A percentile compares a stretch with the other conserved stretches of the same genome.
Evolutionary conservation across 2,888 invertebrate genomes (phyloP).

Genomic region (Brenthis daphne): DNA sequence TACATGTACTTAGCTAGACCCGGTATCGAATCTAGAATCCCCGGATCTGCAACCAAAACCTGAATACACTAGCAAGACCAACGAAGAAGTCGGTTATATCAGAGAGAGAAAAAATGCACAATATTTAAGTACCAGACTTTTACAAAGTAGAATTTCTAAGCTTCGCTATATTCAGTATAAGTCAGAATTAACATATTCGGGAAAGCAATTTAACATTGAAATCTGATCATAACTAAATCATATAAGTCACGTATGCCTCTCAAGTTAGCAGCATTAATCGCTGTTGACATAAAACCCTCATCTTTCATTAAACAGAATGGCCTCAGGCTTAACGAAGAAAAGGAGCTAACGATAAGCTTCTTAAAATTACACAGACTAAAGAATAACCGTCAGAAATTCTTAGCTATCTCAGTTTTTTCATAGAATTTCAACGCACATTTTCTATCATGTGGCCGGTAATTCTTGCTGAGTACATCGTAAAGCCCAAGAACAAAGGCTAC

Average conservation of each 20-base stretch:
- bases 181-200: background rate
- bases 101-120: no score
- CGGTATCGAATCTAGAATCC: no score
- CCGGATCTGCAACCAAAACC: no score
- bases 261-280: constrained; percentile 1
- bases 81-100: no score
- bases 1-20: no score
- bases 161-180: no score
- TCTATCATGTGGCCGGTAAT: constrained; percentile 13
- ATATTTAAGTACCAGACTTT: no score
- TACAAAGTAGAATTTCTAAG: no score
- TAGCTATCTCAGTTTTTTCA: no score
- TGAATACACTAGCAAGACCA: no score
- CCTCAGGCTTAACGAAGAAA: constrained; percentile 12
- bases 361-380: constrained; percentile 12
- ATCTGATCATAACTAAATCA: background rate
- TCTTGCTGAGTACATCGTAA: constrained; percentile 33
- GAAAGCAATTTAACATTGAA: background rate
- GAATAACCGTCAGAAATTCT: no score
- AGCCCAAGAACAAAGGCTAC: constrained; percentile 44
- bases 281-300: constrained; percentile 17
- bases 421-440: background rate
- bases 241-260: background rate
- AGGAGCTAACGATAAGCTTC: constrained; percentile 17
- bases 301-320: constrained; percentile 16